phyloP scores from a whole-genome alignment of 2,888 invertebrate genomes.

The Scaptomyza tumidula region DNA sequence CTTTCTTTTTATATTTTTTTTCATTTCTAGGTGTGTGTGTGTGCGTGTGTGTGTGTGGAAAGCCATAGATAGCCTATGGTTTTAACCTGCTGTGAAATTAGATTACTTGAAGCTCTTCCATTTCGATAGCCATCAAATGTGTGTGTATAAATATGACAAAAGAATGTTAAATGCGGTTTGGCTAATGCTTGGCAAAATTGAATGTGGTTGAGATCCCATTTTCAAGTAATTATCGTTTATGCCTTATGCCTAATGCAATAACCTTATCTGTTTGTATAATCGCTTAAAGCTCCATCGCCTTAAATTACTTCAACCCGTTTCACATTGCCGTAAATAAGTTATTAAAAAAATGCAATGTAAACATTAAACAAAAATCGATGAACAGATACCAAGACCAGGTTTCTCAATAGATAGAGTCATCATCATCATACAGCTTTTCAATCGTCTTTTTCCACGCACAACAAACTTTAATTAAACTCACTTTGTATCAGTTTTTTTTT shows the following conservation, averaged over 20 bases:
- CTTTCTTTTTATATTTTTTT: background rate
- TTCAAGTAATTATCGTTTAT: background rate
- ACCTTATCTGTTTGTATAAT: background rate
- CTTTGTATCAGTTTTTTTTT: background rate
- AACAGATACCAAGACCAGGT: conserved; percentile 16
- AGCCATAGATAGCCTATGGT: conserved; percentile 34
- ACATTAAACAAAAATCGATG: conserved; percentile 46
- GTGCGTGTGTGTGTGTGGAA: conserved; percentile 24
- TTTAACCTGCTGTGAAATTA: conserved; percentile 52
- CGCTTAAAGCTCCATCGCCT: background rate
- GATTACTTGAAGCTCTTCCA: conserved; percentile 40
- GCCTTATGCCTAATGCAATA: background rate
- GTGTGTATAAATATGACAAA: conserved; percentile 36
- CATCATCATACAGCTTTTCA: conserved; percentile 47
- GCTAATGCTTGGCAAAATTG: conserved; percentile 8
- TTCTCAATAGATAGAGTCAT: conserved; percentile 49
- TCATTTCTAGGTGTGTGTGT: conserved; percentile 2
- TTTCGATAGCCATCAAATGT: conserved; percentile 29
- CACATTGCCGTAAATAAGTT: conserved; percentile 35
- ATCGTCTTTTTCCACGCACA: conserved; percentile 20
- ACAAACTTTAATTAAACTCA: conserved; percentile 60
- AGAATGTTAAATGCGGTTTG: conserved; percentile 12
- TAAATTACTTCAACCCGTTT: conserved; percentile 16
- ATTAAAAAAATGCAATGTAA: conserved; percentile 18
- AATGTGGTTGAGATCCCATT: conserved; percentile 10